Percentiles rank a stretch among this genome's conserved stretches.
phyloP scores from a whole-genome alignment of 2,888 invertebrate genomes.

The Diogma glabrata region DNA sequence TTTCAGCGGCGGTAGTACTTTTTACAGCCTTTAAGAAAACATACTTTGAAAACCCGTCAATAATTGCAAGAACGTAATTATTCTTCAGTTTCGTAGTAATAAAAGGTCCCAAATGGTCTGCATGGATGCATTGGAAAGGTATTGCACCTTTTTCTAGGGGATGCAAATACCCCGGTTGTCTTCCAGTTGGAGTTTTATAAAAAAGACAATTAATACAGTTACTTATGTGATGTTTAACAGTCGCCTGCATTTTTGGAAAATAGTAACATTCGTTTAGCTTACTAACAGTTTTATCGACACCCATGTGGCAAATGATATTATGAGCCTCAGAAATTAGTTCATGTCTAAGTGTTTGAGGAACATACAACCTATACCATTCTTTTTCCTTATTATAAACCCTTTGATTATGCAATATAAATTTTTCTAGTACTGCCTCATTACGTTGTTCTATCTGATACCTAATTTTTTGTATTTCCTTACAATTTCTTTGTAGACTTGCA shows the following conservation, averaged over 20 bases:
- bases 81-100: background rate
- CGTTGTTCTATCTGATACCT: background rate
- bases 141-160: background rate
- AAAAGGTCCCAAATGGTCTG: background rate
- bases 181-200: background rate
- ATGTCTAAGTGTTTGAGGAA: too few species aligned
- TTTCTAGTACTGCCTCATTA: too few species aligned
- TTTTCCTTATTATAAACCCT: background rate
- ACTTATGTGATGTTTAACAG: background rate
- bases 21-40: background rate
- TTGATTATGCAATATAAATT: background rate
- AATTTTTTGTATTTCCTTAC: background rate
- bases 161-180: background rate
- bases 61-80: background rate
- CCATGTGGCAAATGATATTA: conserved; percentile 1
- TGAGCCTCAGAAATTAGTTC: too few species aligned
- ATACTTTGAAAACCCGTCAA: background rate
- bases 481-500: background rate
- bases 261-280: background rate
- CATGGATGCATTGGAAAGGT: background rate
- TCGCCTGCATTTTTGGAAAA: background rate
- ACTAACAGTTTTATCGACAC: background rate
- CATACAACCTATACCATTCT: background rate
- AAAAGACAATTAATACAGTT: background rate
- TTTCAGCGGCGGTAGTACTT: background rate